These are phyloP conservation scores for Periophthalmus modestus DNA, from an alignment of 2,113 vertebrate species.

Conservation along the genomic window DNA sequence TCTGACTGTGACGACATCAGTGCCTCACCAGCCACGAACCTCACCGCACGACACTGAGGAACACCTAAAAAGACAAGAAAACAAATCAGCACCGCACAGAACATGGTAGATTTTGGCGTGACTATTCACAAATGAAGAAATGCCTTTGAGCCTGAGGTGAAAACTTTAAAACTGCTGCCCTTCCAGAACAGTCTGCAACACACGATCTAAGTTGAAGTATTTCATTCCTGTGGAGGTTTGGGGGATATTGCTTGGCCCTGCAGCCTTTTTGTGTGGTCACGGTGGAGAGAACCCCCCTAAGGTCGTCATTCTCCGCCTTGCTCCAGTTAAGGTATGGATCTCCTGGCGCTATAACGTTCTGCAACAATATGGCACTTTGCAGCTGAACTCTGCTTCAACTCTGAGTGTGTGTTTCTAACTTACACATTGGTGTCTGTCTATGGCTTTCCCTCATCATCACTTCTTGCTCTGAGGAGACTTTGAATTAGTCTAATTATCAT, in stretches of 20 bases:
- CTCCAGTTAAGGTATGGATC: conserved; percentile 20
- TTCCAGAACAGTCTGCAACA: not conserved
- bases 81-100: not conserved
- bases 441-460: conserved; percentile 42
- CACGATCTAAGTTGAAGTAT: not conserved
- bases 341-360: conserved; percentile 30
- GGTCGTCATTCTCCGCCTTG: conserved; percentile 4
- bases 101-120: not conserved
- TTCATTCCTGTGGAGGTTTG: conserved; percentile 16
- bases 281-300: conserved; percentile 11
- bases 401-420: conserved; percentile 24
- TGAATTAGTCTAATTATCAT: conserved; percentile 73
- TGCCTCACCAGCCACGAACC: no score
- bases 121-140: not conserved
- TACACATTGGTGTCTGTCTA: conserved; percentile 26
- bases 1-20: no score
- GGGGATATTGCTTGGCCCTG: conserved; percentile 3
- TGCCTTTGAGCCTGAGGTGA: not conserved
- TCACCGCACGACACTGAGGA: no score
- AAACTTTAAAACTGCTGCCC: not conserved
- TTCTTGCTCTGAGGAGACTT: conserved; percentile 62
- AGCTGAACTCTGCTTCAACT: conserved; percentile 70
- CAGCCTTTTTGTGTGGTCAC: conserved; percentile 25
- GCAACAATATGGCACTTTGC: conserved; percentile 32
- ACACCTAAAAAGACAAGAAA: not conserved